phyloP scores from a whole-genome alignment of 2,113 vertebrate genomes.

The Climacteris rufus region DNA sequence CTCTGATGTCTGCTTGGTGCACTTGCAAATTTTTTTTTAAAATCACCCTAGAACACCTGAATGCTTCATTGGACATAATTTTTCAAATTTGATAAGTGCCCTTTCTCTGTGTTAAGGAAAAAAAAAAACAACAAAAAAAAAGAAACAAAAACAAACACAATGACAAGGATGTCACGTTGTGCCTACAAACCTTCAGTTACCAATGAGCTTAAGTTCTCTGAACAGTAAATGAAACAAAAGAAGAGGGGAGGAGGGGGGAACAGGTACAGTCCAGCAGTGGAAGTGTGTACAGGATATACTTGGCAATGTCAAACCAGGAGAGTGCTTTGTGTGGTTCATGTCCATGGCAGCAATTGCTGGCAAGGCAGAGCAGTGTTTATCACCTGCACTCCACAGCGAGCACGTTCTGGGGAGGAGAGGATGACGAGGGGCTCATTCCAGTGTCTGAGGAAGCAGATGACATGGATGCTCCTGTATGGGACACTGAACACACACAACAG shows the following conservation, averaged over 20 bases:
- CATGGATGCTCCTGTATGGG: conserved; percentile 89
- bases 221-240: conserved; percentile 60
- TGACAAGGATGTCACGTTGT: conserved; percentile 70
- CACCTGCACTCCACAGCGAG: conserved; percentile 99
- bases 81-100: conserved; percentile 76
- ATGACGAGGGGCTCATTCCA: conserved; percentile 92
- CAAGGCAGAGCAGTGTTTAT: conserved; percentile 77
- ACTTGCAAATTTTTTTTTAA: conserved; percentile 58
- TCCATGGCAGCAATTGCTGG: conserved; percentile 82
- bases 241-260: conserved; percentile 41
- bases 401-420: conserved; percentile 92
- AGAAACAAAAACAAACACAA: conserved; percentile 42
- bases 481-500: conserved; percentile 74
- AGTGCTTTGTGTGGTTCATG: conserved; percentile 84
- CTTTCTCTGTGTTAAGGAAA: conserved; percentile 71
- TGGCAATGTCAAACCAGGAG: conserved; percentile 78
- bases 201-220: conserved; percentile 69
- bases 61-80: conserved; percentile 71
- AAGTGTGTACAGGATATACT: conserved; percentile 72
- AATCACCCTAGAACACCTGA: conserved; percentile 71
- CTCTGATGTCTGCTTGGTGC: conserved; percentile 60
- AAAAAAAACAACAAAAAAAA: conserved; percentile 14
- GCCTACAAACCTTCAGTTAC: conserved; percentile 75
- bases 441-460: conserved; percentile 96
- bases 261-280: conserved; percentile 68